Evolutionary conservation across 2,113 vertebrate species (phyloP).

Genomic region (Tychaedon coryphoeus): DNA sequence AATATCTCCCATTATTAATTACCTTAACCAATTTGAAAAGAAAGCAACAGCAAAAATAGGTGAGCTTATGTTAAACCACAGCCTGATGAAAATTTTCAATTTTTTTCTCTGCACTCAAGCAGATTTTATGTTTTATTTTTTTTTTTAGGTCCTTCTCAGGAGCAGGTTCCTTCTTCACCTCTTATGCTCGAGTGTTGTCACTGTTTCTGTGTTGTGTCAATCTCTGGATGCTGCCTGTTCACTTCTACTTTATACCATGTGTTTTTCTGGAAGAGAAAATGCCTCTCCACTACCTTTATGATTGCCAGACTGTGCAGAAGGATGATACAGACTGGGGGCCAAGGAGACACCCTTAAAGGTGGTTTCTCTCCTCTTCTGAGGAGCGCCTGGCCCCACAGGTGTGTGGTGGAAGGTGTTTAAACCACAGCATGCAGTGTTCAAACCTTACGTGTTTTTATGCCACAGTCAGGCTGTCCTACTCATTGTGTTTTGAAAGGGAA

Average conservation of each 20-base stretch:
- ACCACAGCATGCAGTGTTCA: not conserved
- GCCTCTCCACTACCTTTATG: not conserved
- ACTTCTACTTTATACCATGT: not conserved
- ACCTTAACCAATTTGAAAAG: not conserved
- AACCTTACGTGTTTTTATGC: not conserved
- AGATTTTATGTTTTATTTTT: not conserved
- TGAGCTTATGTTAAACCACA: not conserved
- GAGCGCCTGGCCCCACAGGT: not conserved
- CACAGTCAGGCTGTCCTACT: not conserved
- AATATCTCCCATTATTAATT: not conserved
- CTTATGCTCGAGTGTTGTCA: fast-evolving
- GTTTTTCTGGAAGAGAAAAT: not conserved
- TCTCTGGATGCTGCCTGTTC: not conserved
- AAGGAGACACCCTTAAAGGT: not conserved
- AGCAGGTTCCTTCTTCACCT: not conserved
- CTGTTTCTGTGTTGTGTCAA: not conserved
- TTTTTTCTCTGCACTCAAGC: not conserved
- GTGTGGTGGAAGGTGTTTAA: not conserved
- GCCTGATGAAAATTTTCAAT: not conserved
- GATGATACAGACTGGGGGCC: not conserved
- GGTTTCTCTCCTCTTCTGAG: not conserved
- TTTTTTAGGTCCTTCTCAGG: not conserved
- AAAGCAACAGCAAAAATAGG: not conserved
- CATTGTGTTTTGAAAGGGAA: not conserved
- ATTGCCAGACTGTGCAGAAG: not conserved